Conservation (phyloP, 1,140 invertebrate species). For the Protaetia brevitarsis region DNA sequence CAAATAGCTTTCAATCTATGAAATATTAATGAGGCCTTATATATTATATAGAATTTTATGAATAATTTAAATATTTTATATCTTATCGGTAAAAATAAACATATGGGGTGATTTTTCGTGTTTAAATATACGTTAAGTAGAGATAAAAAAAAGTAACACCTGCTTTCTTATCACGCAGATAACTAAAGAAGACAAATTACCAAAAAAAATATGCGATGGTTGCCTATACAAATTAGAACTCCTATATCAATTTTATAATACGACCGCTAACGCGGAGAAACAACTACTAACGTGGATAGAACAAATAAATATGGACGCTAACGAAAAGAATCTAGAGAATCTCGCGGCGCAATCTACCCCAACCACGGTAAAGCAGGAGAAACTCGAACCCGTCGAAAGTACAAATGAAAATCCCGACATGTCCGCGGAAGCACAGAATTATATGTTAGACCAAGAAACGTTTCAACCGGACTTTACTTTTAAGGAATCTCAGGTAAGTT, state of each 20-base stretch:
- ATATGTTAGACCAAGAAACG: conserved; percentile 36
- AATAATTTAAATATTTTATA: not conserved
- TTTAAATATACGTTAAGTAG: not conserved
- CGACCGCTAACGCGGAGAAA: conserved; percentile 56
- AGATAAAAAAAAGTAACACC: too few relatives aligned
- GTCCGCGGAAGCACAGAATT: conserved; percentile 35
- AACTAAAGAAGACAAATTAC: conserved; percentile 56
- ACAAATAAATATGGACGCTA: conserved; percentile 49
- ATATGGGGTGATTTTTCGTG: not conserved
- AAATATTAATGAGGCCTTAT: conserved; percentile 18
- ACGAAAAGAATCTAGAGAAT: conserved; percentile 48
- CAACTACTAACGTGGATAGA: conserved; percentile 56
- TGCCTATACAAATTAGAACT: conserved; percentile 60
- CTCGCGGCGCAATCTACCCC: conserved; percentile 35
- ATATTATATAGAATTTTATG: not conserved
- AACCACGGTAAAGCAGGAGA: conserved; percentile 38
- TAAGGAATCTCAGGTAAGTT: conserved; percentile 9
- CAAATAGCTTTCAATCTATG: conserved; percentile 12
- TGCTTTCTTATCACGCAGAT: conserved; percentile 52
- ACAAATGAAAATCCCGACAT: conserved; percentile 24
- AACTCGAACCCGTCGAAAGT: conserved; percentile 27
- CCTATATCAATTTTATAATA: conserved; percentile 60
- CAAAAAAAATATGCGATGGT: conserved; percentile 60
- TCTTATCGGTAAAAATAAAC: too few relatives aligned
- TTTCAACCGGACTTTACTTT: conserved; percentile 21